phyloP scores from a whole-genome alignment of 2,888 invertebrate species.

The Drosophila aldrichi region DNA sequence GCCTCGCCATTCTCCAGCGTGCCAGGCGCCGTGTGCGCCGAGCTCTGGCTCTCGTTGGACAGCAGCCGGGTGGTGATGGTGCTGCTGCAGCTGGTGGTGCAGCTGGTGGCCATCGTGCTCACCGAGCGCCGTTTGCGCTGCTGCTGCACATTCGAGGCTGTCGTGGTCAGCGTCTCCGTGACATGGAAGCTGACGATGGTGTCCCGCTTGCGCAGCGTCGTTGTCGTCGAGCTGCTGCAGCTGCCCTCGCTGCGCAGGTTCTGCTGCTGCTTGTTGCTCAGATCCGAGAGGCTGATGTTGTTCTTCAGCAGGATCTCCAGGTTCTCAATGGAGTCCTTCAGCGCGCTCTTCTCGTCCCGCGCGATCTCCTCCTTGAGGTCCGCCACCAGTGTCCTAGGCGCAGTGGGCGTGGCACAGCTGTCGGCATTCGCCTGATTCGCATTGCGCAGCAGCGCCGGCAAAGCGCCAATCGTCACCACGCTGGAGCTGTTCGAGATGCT shows the following conservation, averaged over 20 bases:
- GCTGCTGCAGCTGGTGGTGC: slow-evolving; percentile 46
- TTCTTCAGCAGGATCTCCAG: slow-evolving; percentile 85
- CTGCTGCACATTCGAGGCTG: slow-evolving; percentile 35
- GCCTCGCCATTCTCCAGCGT: slow-evolving; percentile 45
- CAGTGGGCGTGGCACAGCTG: slow-evolving; percentile 57
- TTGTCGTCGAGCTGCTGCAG: slow-evolving; percentile 64
- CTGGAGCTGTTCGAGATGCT: slow-evolving; percentile 84
- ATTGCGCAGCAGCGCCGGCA: slow-evolving; percentile 69
- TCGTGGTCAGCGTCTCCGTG: slow-evolving; percentile 69
- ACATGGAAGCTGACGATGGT: slow-evolving; percentile 77
- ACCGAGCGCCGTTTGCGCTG: slow-evolving; percentile 70
- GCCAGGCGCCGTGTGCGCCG: slow-evolving; percentile 61
- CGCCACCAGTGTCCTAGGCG: slow-evolving; percentile 73
- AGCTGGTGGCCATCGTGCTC: slow-evolving; percentile 56
- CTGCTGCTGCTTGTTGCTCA: slow-evolving; percentile 84
- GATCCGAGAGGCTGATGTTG: slow-evolving; percentile 84
- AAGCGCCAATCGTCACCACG: slow-evolving; percentile 72
- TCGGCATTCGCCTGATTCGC: slow-evolving; percentile 57
- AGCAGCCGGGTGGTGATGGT: slow-evolving; percentile 48
- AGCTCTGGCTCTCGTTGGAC: slow-evolving; percentile 66
- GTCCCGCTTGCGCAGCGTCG: slow-evolving; percentile 77
- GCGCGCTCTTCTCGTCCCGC: slow-evolving; percentile 72
- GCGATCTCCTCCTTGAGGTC: slow-evolving; percentile 82
- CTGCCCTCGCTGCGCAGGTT: slow-evolving; percentile 74
- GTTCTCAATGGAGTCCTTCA: slow-evolving; percentile 85